These are phyloP conservation scores for Alauda arvensis DNA, from an alignment of 2,797 vertebrate species.

Conservation along the genomic window DNA sequence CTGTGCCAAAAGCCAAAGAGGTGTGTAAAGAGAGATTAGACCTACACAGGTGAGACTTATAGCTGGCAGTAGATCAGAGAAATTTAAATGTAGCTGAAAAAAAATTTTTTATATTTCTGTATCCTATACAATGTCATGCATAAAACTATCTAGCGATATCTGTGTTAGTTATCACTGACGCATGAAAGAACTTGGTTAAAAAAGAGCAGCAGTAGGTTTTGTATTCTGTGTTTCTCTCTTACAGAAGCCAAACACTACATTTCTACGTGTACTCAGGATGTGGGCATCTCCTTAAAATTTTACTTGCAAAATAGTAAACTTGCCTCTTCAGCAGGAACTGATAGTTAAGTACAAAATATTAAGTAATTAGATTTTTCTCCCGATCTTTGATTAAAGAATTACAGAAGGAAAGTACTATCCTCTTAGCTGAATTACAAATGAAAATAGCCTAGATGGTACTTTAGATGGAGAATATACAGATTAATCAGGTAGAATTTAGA, in stretches of 20 bases:
- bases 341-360: not conserved
- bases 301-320: not conserved
- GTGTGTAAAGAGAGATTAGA: not conserved
- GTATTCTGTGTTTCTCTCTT: not conserved
- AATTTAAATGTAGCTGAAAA: not conserved
- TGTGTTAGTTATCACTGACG: not conserved
- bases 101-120: not conserved
- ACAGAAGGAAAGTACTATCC: not conserved
- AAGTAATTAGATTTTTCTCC: not conserved
- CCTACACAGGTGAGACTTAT: rapidly evolving
- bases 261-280: not conserved
- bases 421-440: not conserved
- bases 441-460: not conserved
- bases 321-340: not conserved
- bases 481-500: not conserved
- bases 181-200: not conserved
- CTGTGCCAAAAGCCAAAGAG: not conserved
- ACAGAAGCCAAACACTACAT: not conserved
- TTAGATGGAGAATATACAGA: not conserved
- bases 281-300: not conserved
- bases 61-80: not conserved
- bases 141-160: not conserved
- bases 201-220: not conserved
- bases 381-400: not conserved
- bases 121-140: not conserved